Percentiles rank a stretch among this genome's conserved stretches.
These are phyloP conservation scores for Lithobates sylvaticus DNA, from an alignment of 2,797 vertebrate genomes.

Conservation along the genomic window DNA sequence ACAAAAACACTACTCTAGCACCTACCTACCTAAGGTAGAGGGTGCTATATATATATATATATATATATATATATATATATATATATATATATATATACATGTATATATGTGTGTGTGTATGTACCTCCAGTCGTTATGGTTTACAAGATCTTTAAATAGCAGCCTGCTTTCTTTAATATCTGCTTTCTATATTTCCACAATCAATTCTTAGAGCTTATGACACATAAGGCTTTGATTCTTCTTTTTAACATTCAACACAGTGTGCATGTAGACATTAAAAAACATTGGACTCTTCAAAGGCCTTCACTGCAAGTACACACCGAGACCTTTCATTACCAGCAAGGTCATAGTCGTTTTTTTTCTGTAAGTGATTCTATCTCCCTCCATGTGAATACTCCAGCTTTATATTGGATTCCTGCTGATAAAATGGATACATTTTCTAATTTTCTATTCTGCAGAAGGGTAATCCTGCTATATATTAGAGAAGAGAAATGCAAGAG, in stretches of 20 bases:
- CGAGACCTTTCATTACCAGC: conserved; percentile 31
- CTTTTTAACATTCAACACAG: background rate
- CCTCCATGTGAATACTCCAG: conserved; percentile 6
- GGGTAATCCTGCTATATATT: background rate
- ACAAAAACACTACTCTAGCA: too few species aligned
- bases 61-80: too few species aligned
- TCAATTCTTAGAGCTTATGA: background rate
- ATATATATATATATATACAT: too few species aligned
- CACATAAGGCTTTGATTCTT: background rate
- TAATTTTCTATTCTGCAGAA: background rate
- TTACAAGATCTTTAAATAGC: background rate
- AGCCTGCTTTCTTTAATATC: background rate
- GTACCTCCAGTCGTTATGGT: too few species aligned
- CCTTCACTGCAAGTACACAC: background rate
- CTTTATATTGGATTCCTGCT: background rate
- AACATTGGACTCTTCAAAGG: conserved; percentile 1
- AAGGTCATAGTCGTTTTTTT: conserved; percentile 30
- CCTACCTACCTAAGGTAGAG: too few species aligned
- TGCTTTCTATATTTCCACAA: background rate
- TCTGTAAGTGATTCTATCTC: conserved; percentile 18
- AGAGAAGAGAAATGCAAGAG: background rate
- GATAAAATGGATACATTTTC: conserved; percentile 5
- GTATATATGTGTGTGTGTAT: too few species aligned
- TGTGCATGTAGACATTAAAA: conserved; percentile 10
- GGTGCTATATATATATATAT: too few species aligned